Percentiles rank a stretch among this genome's conserved stretches.
phyloP scores from a whole-genome alignment of 2,113 vertebrate genomes.

The Trachemys scripta region DNA sequence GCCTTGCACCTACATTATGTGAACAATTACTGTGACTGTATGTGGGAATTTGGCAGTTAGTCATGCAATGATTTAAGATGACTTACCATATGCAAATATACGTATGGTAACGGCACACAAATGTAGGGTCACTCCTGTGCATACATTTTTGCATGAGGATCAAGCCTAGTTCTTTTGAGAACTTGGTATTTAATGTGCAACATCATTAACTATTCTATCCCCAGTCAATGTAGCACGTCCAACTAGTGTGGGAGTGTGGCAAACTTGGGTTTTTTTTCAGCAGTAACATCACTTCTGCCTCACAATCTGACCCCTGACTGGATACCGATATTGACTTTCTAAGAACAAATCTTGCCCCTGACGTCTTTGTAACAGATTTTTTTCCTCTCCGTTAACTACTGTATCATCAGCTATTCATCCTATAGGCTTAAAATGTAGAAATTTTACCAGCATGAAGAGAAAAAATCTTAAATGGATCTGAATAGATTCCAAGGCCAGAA shows the following conservation, averaged over 20 bases:
- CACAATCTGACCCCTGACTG: rapidly evolving
- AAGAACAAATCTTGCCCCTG: neutral
- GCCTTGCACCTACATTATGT: neutral
- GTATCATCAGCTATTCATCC: neutral
- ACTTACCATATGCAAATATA: neutral
- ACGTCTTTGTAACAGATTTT: neutral
- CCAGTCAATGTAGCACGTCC: neutral
- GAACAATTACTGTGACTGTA: neutral
- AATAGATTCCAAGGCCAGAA: neutral
- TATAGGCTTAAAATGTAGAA: neutral
- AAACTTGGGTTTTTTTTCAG: neutral
- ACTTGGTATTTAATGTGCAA: neutral
- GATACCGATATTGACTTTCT: neutral
- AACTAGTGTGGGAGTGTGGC: neutral
- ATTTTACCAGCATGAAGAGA: rapidly evolving
- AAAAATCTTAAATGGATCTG: neutral
- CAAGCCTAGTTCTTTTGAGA: neutral
- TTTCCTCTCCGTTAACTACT: neutral
- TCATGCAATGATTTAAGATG: neutral
- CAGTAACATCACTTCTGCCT: neutral
- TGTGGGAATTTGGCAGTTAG: neutral
- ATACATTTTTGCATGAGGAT: neutral
- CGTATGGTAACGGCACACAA: neutral
- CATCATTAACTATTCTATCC: neutral
- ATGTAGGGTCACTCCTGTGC: neutral